Evolutionary conservation across 2,797 vertebrate species (phyloP), one percentile per base, ranked within the genome.

Genomic region (Chrosomus eos): DNA sequence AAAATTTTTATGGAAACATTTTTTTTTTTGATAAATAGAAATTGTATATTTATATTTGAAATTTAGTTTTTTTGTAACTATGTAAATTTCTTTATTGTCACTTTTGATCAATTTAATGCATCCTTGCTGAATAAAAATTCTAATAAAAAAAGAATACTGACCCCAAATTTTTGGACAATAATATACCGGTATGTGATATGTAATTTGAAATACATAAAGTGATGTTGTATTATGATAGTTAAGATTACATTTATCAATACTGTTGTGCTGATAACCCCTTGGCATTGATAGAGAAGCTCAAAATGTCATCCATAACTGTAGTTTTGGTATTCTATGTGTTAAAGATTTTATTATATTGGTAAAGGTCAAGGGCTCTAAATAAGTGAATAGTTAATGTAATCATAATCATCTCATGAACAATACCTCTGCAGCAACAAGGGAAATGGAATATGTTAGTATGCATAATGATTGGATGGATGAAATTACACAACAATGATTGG

Each of bases 361-460:
- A 71, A 87, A 89, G 84, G 86, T 87, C 88, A 89, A 83, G 48
- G 81, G 67, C 76, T 89, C 58, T 70, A 66, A 81, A 85, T 53
- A 88, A 83, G 76, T 76, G 58, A 78, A 81, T 73, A 74, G 53
- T 74, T 77, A 82, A 87, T 70, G 77, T 51, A 72, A 83, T 85
- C 16, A 48, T 75, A 85, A 83, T 89, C 86, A 84, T 78, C 84
- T 83, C 40, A n/a, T 78, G 76, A 83, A 88, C 76, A 85, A 79
- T 72, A 68, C 80, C 64, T 33, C 33, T 68, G 62, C 70, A 81
- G 28, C 84, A 83, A 84, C 55, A 81, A 87, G 87, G 75, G 79
- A 81, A 81, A 82, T 68, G 82, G 86, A 88, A 88, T 84, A 83
- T 80, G 85, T 81, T 86, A 82, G 79, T 84, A 80, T 87, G 74